These are phyloP conservation scores for Spinus olivaceus DNA, from an alignment of 2,797 vertebrate genomes.

Conservation along the genomic window DNA sequence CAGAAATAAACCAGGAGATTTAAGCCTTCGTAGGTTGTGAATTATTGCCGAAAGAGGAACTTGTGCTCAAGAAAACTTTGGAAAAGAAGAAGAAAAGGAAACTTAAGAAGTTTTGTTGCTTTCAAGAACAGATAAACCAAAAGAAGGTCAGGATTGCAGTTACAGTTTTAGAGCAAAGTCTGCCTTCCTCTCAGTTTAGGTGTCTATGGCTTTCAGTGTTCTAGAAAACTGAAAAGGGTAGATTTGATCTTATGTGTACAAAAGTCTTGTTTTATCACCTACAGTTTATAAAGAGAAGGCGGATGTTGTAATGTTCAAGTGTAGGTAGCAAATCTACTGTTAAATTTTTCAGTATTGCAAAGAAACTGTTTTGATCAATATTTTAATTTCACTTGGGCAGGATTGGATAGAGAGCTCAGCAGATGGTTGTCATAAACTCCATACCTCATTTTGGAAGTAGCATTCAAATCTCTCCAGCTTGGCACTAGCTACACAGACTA, in stretches of 20 bases:
- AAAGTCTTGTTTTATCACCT: not conserved
- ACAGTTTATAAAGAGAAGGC: not conserved
- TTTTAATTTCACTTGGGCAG: slow-evolving; percentile 59
- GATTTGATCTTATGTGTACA: not conserved
- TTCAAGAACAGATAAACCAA: not conserved
- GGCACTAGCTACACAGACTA: slow-evolving; percentile 26
- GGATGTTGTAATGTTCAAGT: not conserved
- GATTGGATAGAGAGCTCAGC: slow-evolving; percentile 49
- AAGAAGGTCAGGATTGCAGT: not conserved
- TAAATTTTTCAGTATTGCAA: slow-evolving; percentile 44
- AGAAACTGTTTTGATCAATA: slow-evolving; percentile 60
- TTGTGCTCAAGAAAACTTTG: not conserved
- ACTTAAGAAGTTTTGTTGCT: not conserved
- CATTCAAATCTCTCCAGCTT: slow-evolving; percentile 55
- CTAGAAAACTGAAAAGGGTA: not conserved
- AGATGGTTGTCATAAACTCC: slow-evolving; percentile 69
- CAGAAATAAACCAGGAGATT: not conserved
- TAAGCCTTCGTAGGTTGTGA: not conserved
- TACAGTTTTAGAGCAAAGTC: not conserved
- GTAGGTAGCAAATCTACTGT: slow-evolving; percentile 10
- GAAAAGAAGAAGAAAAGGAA: not conserved
- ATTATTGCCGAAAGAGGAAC: not conserved
- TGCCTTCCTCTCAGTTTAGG: not conserved
- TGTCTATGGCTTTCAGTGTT: not conserved
- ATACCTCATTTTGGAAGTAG: slow-evolving; percentile 51